Conservation (phyloP, 2,797 vertebrate genomes). For the Melopsittacus undulatus region DNA sequence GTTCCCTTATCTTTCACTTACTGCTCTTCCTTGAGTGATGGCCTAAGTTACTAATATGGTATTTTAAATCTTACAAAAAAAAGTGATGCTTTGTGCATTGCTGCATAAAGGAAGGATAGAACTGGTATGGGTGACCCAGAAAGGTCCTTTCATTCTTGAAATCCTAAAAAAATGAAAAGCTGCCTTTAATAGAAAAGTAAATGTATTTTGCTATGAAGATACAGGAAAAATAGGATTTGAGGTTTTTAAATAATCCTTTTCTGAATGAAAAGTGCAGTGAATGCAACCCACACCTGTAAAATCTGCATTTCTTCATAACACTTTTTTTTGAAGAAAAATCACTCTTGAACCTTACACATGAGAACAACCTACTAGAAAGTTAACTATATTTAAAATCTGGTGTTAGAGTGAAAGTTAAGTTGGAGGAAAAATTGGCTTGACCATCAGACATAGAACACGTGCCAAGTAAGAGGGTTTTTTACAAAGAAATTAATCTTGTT, state of each 20-base stretch:
- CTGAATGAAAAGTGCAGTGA: background rate
- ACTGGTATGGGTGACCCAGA: background rate
- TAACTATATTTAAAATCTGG: background rate
- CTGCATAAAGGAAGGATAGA: background rate
- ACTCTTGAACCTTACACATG: background rate
- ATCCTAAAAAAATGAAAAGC: background rate
- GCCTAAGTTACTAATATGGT: background rate
- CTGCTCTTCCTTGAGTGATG: background rate
- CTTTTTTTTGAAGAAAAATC: background rate
- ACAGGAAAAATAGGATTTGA: background rate
- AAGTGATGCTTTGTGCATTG: background rate
- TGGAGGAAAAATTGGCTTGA: background rate
- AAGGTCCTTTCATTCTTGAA: background rate
- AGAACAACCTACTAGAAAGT: background rate
- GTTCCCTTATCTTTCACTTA: background rate
- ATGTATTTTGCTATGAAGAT: background rate
- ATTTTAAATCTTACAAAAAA: conserved; percentile 18
- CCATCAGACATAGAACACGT: background rate
- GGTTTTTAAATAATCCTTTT: background rate
- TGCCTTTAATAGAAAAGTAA: background rate
- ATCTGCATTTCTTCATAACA: background rate
- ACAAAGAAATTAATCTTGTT: background rate
- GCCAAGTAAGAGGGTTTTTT: background rate
- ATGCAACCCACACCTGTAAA: background rate
- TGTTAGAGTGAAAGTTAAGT: background rate